Evolutionary conservation across 2,797 vertebrate genomes (phyloP).

Genomic region (Leucoraja ocellata): DNA sequence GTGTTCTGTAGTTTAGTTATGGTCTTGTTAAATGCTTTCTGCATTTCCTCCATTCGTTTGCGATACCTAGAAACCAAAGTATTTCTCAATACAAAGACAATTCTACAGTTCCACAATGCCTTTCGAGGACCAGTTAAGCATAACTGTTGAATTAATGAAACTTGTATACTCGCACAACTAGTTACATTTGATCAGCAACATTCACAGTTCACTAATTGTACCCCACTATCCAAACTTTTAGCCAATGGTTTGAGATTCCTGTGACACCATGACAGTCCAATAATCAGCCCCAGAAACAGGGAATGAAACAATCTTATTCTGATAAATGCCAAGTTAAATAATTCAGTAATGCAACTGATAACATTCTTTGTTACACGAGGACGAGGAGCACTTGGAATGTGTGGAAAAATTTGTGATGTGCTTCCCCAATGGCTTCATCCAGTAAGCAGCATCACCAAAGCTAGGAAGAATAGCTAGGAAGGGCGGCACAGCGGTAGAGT

Average conservation of each 20-base stretch:
- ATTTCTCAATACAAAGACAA: conserved; percentile 35
- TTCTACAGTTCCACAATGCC: neutral
- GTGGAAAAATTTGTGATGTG: neutral
- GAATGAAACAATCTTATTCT: neutral
- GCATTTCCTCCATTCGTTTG: conserved; percentile 99
- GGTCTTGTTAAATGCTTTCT: conserved; percentile 95
- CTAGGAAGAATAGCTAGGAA: no score
- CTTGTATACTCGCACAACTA: neutral
- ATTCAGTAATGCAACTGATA: neutral
- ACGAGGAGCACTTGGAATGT: neutral
- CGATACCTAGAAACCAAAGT: conserved; percentile 70
- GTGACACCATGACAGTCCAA: neutral
- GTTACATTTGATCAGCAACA: neutral
- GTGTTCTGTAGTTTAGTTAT: conserved; percentile 97
- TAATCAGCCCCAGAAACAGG: no score
- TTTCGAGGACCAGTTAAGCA: neutral
- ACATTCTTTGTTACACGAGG: neutral
- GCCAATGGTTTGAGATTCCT: neutral
- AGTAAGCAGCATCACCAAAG: neutral
- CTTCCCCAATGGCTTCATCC: neutral
- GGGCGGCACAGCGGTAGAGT: no score
- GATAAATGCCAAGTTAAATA: neutral
- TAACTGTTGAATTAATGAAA: neutral
- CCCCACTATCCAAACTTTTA: neutral
- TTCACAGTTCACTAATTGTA: neutral